Evolutionary conservation across 2,113 vertebrate species (phyloP).

Genomic region (Actenoides hombroni): DNA sequence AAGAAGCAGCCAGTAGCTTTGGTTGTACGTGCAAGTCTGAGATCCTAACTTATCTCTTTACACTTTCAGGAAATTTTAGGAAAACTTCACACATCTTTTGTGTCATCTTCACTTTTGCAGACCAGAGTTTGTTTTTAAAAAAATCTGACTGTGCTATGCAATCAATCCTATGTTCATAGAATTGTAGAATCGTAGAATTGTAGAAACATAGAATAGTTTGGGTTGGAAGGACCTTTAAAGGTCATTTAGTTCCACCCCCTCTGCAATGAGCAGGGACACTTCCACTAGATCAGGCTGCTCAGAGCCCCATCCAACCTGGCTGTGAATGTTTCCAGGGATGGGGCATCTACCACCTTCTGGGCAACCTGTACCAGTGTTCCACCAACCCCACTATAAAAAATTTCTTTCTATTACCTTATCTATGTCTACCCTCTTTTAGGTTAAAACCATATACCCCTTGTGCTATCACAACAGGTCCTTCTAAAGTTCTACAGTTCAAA

Average conservation of each 20-base stretch:
- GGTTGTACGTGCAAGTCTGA: background rate
- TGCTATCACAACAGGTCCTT: background rate
- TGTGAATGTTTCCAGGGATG: background rate
- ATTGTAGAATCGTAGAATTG: background rate
- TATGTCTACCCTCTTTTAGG: background rate
- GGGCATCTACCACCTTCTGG: background rate
- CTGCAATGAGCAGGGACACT: background rate
- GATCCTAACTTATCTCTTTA: background rate
- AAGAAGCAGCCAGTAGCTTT: background rate
- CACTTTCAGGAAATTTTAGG: background rate
- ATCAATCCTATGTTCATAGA: background rate
- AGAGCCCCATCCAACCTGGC: rapidly evolving
- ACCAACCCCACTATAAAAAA: background rate
- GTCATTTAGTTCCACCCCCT: background rate
- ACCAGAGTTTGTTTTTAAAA: background rate
- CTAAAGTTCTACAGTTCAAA: background rate
- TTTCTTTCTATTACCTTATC: background rate
- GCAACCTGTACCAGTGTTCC: background rate
- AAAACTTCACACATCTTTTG: background rate
- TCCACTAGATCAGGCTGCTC: background rate
- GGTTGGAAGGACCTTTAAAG: background rate
- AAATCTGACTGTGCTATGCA: background rate
- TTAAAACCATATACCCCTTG: background rate
- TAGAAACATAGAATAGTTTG: too few relatives aligned
- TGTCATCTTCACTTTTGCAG: background rate